A percentile compares a stretch with the other conserved stretches of the same genome.
These are phyloP conservation scores for Petrocephalus zakoni DNA, from an alignment of 2,113 vertebrate species.

Conservation along the genomic window DNA sequence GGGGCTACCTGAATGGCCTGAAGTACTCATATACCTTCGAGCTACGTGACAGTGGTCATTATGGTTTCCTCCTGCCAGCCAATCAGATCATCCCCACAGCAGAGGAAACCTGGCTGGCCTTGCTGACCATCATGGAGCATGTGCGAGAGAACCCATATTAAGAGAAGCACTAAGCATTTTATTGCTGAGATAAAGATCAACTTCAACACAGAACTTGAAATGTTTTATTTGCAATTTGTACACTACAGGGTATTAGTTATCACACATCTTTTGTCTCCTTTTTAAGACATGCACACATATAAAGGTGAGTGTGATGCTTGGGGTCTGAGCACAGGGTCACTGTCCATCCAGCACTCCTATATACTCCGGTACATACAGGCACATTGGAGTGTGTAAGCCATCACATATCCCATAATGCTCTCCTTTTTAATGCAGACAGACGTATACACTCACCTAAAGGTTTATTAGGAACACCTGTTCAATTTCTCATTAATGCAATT, in stretches of 20 bases:
- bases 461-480: too few relatives aligned
- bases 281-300: background rate
- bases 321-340: background rate
- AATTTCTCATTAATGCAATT: too few relatives aligned
- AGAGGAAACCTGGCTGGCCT: conserved; percentile 74
- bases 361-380: too few relatives aligned
- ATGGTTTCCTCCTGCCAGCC: conserved; percentile 78
- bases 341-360: too few relatives aligned
- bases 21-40: conserved; percentile 80
- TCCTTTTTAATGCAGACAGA: too few relatives aligned
- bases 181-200: background rate
- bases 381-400: too few relatives aligned
- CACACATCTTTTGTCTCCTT: background rate
- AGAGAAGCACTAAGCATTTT: background rate
- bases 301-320: background rate
- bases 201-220: background rate
- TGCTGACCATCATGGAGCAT: conserved; percentile 69
- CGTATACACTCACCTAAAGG: too few relatives aligned
- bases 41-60: conserved; percentile 75
- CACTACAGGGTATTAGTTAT: background rate
- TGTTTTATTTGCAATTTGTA: background rate
- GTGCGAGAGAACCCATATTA: conserved; percentile 66
- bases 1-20: conserved; percentile 71
- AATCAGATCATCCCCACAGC: conserved; percentile 79
- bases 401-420: too few relatives aligned